Base-by-base conservation (phyloP, 1,140 invertebrate species). In the Frieseomelitta varia region DNA sequence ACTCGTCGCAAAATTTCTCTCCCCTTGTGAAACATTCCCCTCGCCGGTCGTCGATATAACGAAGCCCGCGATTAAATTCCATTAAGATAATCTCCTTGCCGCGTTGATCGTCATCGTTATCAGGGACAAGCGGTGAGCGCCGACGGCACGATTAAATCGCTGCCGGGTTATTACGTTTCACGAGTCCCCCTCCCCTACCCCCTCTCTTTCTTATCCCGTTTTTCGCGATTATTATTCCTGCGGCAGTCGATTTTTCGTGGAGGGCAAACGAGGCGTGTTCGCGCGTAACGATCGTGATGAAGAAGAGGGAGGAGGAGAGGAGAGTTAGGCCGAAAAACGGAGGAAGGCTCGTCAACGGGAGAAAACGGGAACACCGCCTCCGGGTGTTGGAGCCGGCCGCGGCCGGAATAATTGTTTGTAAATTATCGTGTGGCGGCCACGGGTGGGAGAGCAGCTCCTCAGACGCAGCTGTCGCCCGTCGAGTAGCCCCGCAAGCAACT, bases 31-130 rank as follows among this genome's bases (percentile, higher is more conserved):
- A 55, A 63, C 73, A 56, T 58, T 75, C 71, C 27, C 72, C 47
- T 47, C 55, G 58, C n/a, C 58, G 24, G n/a, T 80, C 85, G 63
- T 55, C 84, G 79, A 87, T 73, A 65, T 84, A 76, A 87, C 79
- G 73, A 87, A 87, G 74, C 53, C 76, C 51, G 72, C 81, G 82
- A 88, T 87, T 88, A 87, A 88, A 88, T 88, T 88, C 85, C 85
- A 88, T 88, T 88, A 87, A 86, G 77, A 87, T 76, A 83, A 87
- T 80, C 80, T 84, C 55, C 65, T 83, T 73, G 58, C 76, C 71
- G 53, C 56, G 63, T 51, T 69, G 79, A 87, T 77, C 73, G 73
- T 61, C 8, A 47, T 47, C 85, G 86, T 87, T 88, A 88, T 88
- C 87, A 77, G 73, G 78, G 72, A 73, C 58, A 87, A 82, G 61